phyloP scores from a whole-genome alignment of 2,113 vertebrate genomes.

The Cyanoramphus novaezelandiae region DNA sequence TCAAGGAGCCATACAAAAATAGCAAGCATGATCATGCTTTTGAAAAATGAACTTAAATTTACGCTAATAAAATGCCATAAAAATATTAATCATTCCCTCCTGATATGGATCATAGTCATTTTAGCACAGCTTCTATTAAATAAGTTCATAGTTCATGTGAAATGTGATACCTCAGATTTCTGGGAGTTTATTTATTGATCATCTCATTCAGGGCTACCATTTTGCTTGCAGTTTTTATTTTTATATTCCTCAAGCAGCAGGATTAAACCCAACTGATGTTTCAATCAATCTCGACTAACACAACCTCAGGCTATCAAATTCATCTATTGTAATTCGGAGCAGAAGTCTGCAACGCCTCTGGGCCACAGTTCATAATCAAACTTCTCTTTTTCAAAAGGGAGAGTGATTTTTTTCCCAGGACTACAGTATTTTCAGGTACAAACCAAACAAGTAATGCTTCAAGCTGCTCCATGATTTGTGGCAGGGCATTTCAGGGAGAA shows the following conservation, averaged over 20 bases:
- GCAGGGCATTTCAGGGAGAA: not conserved
- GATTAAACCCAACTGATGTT: constrained; percentile 58
- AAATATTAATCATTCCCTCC: not conserved
- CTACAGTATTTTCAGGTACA: not conserved
- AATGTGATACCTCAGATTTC: constrained; percentile 26
- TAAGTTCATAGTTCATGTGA: constrained; percentile 10
- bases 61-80: constrained; percentile 23
- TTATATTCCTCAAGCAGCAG: not conserved
- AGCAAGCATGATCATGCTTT: not conserved
- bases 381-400: not conserved
- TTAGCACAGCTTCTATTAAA: constrained; percentile 18
- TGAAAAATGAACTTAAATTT: constrained; percentile 38
- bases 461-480: constrained; percentile 31
- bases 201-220: not conserved
- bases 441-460: not conserved
- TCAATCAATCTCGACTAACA: constrained; percentile 27
- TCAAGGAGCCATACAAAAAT: constrained; percentile 38
- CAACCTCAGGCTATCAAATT: not conserved
- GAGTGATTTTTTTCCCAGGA: not conserved
- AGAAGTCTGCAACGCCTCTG: not conserved
- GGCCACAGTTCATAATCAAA: constrained; percentile 15
- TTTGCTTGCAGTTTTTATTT: constrained; percentile 20
- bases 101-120: not conserved
- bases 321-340: not conserved
- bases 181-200: constrained; percentile 23